Percentiles rank a stretch among this genome's conserved stretches.
These are phyloP conservation scores for Tenthredo amoena DNA, from an alignment of 2,888 invertebrate species.

Conservation along the genomic window DNA sequence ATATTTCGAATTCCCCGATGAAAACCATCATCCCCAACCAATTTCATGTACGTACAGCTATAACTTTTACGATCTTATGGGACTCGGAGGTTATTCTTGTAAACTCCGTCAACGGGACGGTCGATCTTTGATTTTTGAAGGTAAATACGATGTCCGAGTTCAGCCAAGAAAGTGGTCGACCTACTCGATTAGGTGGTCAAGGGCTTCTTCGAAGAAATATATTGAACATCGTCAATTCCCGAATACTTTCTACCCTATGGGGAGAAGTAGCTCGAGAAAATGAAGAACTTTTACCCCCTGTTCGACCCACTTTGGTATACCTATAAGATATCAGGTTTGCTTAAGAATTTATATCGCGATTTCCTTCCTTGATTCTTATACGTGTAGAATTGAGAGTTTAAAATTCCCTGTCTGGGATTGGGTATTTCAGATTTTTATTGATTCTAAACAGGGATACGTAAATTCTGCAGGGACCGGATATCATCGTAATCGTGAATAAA, in stretches of 20 bases:
- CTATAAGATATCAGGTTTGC: slow-evolving; percentile 5
- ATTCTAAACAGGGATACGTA: neutral
- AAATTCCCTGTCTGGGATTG: neutral
- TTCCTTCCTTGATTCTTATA: neutral
- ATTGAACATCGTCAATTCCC: slow-evolving; percentile 1
- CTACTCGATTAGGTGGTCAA: slow-evolving; percentile 20
- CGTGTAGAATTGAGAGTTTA: neutral
- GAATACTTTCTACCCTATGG: neutral
- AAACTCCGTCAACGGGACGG: neutral
- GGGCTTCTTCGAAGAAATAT: slow-evolving; percentile 12
- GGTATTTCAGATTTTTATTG: neutral
- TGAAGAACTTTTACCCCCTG: slow-evolving; percentile 11
- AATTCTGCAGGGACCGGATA: neutral
- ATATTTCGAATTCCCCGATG: neutral
- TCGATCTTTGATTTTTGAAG: neutral
- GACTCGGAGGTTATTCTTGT: neutral
- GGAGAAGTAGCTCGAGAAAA: slow-evolving; percentile 13
- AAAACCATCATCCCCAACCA: neutral
- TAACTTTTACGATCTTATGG: neutral
- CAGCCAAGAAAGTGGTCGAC: neutral
- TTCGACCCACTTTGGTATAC: neutral
- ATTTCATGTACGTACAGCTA: neutral
- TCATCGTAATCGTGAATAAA: neutral
- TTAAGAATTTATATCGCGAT: slow-evolving; percentile 16
- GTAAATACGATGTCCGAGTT: neutral